Base-by-base conservation (phyloP, 1,140 invertebrate genomes). In the Bombus consobrinus region DNA sequence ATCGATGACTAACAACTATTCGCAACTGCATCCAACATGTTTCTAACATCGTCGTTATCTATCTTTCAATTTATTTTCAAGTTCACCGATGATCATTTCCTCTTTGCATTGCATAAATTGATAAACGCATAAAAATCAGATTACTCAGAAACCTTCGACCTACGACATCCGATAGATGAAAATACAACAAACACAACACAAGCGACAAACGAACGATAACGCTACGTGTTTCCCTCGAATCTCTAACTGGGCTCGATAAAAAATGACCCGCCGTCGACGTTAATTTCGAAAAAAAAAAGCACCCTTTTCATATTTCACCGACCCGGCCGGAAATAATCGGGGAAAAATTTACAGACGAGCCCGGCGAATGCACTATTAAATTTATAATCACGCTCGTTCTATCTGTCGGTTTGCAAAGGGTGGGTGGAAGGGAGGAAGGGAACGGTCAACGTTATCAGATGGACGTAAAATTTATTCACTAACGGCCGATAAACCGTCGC, bases 361-460 rank as follows among this genome's bases (percentile, higher is more conserved):
- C 25, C 43, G 25, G 22, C 25, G 66, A 41, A 72, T 32, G 41
- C 47, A 25, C 57, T 74, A 74, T 82, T 64, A 74, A 74, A 59
- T 75, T 47, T 43, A 34, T 75, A 75, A 75, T 82, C 71, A 39
- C 15, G 39, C 15, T 28, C 66, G 43, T 75, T 74, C 71, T 82
- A 75, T 73, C 59, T 64, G 71, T 37, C n/a, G 37, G n/a, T 32
- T 37, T 13, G 37, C 18, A 43, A 41, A 32, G 15, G 53, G 53
- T 62, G 39, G 32, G 64, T 15, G 32, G 66, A 32, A 64, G 41
- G 25, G 81, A 57, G 74, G 2, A 62, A 85, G 74, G 68, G 71
- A 43, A 57, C 34, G 83, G 69, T 10, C 12, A 8, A 10, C 18
- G 25, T 82, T 64, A 82, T 82, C 80, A 64, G 68, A 82, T 74